A percentile compares a stretch with the other conserved stretches of the same genome.
Conservation (phyloP, 2,888 invertebrate species). For the Gymnoscelis rufifasciata region DNA sequence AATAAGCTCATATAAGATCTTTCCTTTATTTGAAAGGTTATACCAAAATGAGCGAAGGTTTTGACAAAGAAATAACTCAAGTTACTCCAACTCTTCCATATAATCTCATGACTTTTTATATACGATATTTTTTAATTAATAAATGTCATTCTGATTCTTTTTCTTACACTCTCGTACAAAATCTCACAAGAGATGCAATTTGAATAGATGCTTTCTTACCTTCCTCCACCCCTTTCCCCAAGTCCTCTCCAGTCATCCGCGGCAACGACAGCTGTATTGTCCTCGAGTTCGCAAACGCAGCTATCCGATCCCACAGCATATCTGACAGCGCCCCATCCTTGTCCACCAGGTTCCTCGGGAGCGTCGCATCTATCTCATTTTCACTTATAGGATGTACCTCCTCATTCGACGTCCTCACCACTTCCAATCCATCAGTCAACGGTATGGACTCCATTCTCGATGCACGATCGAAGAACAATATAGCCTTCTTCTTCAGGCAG, state of each 20-base stretch:
- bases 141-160: no score
- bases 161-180: neutral
- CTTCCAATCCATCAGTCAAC: conserved; percentile 81
- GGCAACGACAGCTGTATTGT: conserved; percentile 88
- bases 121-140: no score
- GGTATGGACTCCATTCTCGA: conserved; percentile 83
- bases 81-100: no score
- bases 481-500: conserved; percentile 89
- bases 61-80: no score
- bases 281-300: conserved; percentile 85
- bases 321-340: conserved; percentile 83
- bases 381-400: conserved; percentile 76
- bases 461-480: conserved; percentile 87
- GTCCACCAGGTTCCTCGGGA: conserved; percentile 82
- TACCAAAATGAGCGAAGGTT: no score
- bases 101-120: no score
- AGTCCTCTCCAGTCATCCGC: conserved; percentile 82
- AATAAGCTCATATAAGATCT: no score
- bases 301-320: conserved; percentile 84
- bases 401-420: conserved; percentile 77
- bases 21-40: no score
- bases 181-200: neutral
- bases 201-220: conserved; percentile 67
- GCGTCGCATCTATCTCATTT: conserved; percentile 83
- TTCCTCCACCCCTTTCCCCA: conserved; percentile 86